These are phyloP conservation scores for Willowsia nigromaculata DNA, from an alignment of 2,888 invertebrate genomes.

Conservation along the genomic window DNA sequence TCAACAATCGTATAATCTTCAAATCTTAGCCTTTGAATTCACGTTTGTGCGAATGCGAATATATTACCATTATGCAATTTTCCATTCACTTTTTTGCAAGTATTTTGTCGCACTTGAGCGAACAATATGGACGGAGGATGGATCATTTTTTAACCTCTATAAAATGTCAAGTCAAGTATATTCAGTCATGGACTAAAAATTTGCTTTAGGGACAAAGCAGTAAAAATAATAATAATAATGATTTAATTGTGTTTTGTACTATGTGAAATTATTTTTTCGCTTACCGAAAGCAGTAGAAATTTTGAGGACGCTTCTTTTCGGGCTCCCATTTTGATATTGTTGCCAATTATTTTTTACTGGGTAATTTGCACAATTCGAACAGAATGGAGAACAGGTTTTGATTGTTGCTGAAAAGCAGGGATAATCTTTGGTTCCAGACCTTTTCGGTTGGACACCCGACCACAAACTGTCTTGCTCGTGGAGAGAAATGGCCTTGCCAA, in stretches of 20 bases:
- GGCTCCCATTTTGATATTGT: background rate
- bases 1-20: background rate
- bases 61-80: background rate
- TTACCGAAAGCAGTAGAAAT: conserved; percentile 21
- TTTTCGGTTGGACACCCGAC: conserved; percentile 27
- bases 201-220: background rate
- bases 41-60: no score
- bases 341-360: background rate
- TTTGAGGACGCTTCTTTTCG: background rate
- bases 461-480: conserved; percentile 1
- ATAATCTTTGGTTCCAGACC: background rate
- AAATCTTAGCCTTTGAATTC: no score
- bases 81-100: background rate
- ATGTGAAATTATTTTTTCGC: background rate
- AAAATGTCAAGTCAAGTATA: conserved; percentile 38
- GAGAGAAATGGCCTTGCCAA: conserved; percentile 37
- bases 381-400: no score
- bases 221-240: background rate
- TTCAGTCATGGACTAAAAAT: background rate
- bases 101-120: background rate
- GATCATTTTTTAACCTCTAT: background rate
- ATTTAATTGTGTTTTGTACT: no score
- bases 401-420: background rate
- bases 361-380: background rate
- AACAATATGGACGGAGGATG: no score